Conservation (phyloP, 2,113 vertebrate species). For the Uria lomvia region DNA sequence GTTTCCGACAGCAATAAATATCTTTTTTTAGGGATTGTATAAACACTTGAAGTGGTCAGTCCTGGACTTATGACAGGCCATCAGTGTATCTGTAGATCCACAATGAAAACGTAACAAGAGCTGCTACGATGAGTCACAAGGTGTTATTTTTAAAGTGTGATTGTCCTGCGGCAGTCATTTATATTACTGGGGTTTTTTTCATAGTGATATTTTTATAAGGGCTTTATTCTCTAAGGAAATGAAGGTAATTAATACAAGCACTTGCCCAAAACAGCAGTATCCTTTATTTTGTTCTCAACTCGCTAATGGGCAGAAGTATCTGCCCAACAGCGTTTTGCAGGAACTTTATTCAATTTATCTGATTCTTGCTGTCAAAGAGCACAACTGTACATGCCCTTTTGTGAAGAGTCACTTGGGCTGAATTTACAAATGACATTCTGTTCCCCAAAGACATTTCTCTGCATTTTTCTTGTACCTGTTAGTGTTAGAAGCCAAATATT, state of each 20-base stretch:
- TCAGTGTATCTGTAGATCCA: neutral
- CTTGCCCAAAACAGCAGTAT: neutral
- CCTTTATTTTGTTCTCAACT: neutral
- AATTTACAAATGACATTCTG: neutral
- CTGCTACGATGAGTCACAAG: neutral
- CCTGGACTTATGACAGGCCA: neutral
- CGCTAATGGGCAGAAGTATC: neutral
- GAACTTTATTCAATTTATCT: neutral
- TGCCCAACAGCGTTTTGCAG: neutral
- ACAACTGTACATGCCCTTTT: neutral
- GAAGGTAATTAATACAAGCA: neutral
- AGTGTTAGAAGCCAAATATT: neutral
- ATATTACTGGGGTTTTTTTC: neutral
- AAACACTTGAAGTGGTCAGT: neutral
- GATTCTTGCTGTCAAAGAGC: neutral
- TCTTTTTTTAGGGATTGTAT: neutral
- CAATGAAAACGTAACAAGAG: neutral
- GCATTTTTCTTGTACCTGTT: neutral
- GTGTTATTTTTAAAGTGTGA: neutral
- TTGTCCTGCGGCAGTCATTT: neutral
- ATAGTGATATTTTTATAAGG: neutral
- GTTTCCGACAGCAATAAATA: neutral
- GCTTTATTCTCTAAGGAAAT: neutral
- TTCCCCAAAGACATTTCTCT: neutral
- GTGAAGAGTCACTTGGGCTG: neutral